phyloP scores from a whole-genome alignment of 2,888 invertebrate species.

The Melanophora roralis region DNA sequence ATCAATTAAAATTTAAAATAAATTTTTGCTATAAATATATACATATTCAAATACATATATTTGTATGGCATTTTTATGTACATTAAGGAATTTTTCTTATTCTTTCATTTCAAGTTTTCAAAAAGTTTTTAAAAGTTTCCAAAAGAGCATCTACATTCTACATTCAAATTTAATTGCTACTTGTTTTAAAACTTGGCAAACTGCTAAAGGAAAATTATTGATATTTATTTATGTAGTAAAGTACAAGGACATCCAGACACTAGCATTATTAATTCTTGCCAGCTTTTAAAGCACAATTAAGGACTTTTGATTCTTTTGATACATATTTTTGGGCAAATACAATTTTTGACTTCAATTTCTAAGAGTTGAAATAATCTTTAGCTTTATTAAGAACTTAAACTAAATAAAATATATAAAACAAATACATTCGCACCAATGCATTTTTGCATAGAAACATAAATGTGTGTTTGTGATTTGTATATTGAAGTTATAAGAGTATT shows the following conservation, averaged over 20 bases:
- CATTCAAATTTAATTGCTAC: too few species aligned
- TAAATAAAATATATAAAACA: slow-evolving; percentile 24
- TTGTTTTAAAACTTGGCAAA: neutral
- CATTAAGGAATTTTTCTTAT: too few species aligned
- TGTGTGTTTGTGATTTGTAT: too few species aligned
- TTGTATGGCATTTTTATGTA: too few species aligned
- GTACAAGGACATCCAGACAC: neutral
- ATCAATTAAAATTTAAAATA: too few species aligned
- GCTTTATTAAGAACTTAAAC: slow-evolving; percentile 29
- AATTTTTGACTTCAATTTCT: neutral
- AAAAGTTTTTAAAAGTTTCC: too few species aligned
- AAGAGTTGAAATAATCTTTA: neutral
- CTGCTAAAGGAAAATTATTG: neutral
- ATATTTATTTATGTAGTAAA: neutral
- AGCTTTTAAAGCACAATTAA: neutral
- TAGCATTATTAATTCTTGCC: neutral
- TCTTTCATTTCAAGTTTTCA: too few species aligned
- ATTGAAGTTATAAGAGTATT: neutral
- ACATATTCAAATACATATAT: too few species aligned
- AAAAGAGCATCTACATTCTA: too few species aligned
- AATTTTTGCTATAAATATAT: too few species aligned
- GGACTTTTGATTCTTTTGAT: neutral
- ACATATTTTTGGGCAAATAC: neutral
- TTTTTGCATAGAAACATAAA: neutral
- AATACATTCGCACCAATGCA: neutral